Conservation (phyloP, 2,797 vertebrate species). For the Cossypha polioptera region DNA sequence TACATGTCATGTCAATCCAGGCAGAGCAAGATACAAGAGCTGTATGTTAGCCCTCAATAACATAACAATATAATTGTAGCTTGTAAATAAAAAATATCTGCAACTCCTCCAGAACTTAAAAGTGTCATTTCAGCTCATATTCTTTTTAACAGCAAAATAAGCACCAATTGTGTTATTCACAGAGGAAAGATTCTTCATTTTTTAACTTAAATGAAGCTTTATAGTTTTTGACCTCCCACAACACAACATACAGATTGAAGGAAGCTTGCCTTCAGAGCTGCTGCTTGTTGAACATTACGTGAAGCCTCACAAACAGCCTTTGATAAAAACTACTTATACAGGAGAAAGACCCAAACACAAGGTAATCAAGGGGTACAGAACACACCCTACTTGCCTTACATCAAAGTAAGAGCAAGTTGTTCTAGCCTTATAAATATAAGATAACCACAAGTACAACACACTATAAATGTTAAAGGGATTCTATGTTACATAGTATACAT, state of each 20-base stretch:
- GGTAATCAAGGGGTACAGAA: not conserved
- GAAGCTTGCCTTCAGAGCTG: not conserved
- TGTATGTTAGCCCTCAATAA: not conserved
- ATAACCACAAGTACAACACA: not conserved
- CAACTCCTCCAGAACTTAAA: not conserved
- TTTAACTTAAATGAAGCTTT: not conserved
- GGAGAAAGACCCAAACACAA: not conserved
- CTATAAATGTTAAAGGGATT: not conserved
- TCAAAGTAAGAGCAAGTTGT: not conserved
- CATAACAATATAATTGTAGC: rapidly evolving
- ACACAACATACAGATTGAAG: not conserved
- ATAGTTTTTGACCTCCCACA: not conserved
- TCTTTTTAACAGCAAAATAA: not conserved
- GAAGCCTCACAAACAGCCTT: not conserved
- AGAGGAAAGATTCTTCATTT: not conserved
- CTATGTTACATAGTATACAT: rapidly evolving
- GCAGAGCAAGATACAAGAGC: not conserved
- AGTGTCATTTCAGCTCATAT: not conserved
- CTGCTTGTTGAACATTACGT: rapidly evolving
- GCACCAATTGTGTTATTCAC: not conserved
- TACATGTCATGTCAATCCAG: not conserved
- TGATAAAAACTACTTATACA: not conserved
- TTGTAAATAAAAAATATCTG: not conserved
- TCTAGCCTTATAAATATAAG: not conserved
- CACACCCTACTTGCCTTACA: not conserved